phyloP scores from a whole-genome alignment of 2,113 vertebrate genomes.

The Acinonyx jubatus region DNA sequence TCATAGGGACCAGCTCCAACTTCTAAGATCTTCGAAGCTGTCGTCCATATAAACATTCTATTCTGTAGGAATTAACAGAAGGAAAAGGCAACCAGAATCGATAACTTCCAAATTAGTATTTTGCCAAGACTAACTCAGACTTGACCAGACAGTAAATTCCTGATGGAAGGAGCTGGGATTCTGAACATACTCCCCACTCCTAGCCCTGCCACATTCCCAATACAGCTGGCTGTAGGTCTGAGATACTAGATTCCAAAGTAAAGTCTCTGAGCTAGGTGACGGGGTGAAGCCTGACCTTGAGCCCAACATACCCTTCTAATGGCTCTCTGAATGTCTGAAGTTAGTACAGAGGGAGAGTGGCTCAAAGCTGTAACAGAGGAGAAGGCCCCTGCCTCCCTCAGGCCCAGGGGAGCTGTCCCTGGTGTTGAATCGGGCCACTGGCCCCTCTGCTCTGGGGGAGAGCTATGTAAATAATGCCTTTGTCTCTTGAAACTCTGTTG shows the following conservation, averaged over 20 bases:
- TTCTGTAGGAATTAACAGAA: neutral
- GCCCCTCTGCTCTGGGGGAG: rapidly evolving
- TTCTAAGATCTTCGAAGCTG: neutral
- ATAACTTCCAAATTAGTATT: neutral
- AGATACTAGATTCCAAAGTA: neutral
- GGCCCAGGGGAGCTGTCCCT: conserved; percentile 9
- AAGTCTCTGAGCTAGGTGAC: neutral
- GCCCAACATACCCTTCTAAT: neutral
- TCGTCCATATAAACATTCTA: neutral
- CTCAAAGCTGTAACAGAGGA: neutral
- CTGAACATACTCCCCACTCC: neutral
- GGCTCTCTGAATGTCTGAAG: neutral
- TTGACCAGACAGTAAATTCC: neutral
- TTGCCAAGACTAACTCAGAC: neutral
- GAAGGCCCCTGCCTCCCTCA: neutral
- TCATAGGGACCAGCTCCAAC: neutral
- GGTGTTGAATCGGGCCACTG: neutral
- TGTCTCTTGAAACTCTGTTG: neutral
- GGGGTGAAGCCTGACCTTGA: neutral
- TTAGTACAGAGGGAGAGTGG: neutral
- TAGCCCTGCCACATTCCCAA: neutral
- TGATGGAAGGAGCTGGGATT: neutral
- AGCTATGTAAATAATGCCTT: neutral
- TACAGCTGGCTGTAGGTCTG: neutral
- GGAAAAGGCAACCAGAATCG: neutral